Evolutionary conservation across 2,797 vertebrate genomes (phyloP).

Genomic region (Halcyon chelicuti): DNA sequence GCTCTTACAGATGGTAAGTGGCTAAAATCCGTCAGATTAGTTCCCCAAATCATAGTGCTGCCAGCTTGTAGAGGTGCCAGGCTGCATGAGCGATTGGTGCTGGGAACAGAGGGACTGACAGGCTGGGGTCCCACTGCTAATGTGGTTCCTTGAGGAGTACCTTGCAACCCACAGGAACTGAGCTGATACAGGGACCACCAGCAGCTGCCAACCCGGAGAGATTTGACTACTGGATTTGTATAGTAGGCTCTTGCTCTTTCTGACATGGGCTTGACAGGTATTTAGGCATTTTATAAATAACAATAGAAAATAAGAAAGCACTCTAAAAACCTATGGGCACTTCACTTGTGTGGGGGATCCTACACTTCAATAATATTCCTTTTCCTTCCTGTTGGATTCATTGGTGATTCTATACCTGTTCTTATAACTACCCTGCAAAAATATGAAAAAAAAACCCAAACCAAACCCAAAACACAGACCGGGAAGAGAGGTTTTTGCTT

Average conservation of each 20-base stretch:
- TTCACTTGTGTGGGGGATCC: background rate
- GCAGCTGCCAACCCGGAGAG: background rate
- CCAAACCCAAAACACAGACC: background rate
- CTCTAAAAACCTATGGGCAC: background rate
- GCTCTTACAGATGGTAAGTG: background rate
- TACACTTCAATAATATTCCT: background rate
- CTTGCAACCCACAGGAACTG: background rate
- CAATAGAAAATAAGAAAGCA: background rate
- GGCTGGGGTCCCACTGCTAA: background rate
- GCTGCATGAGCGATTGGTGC: fast-evolving
- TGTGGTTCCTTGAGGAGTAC: background rate
- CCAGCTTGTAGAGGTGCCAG: background rate
- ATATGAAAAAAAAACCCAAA: background rate
- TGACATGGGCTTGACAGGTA: background rate
- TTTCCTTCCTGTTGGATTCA: background rate
- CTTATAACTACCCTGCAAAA: background rate
- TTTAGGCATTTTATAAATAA: background rate
- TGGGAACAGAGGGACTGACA: background rate
- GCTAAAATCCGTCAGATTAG: background rate
- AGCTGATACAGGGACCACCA: background rate
- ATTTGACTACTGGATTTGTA: background rate
- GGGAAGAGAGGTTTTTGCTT: background rate
- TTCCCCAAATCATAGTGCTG: background rate
- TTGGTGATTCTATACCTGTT: background rate
- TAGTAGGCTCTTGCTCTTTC: background rate